Evolutionary conservation across 2,797 vertebrate genomes (phyloP).

Genomic region (Strix occidentalis): DNA sequence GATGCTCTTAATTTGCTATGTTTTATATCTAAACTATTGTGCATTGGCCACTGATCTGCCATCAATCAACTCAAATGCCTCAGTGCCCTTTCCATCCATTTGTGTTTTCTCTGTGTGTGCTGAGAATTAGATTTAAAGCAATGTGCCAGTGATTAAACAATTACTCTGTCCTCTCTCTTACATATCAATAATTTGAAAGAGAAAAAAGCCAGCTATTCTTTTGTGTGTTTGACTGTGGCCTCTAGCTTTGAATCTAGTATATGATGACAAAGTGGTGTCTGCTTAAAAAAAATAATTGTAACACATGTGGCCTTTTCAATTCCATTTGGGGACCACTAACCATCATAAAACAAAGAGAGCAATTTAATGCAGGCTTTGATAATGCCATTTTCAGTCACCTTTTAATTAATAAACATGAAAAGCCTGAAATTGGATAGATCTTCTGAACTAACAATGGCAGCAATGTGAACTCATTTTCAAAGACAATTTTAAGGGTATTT

Average conservation of each 20-base stretch:
- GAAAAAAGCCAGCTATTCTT: conserved; percentile 38
- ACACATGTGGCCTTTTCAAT: conserved; percentile 42
- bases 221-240: conserved; percentile 17
- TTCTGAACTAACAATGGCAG: conserved; percentile 43
- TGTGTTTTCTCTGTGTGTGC: conserved; percentile 43
- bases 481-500: conserved; percentile 23
- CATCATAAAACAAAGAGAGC: conserved; percentile 35
- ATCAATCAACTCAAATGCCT: conserved; percentile 68
- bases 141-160: conserved; percentile 62
- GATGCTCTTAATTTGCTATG: conserved; percentile 31
- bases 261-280: conserved; percentile 36
- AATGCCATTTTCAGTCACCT: conserved; percentile 45
- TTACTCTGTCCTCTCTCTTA: conserved; percentile 46
- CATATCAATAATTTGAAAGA: conserved; percentile 49
- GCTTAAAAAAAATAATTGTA: conserved; percentile 29
- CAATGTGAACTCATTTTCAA: conserved; percentile 15
- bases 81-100: conserved; percentile 63
- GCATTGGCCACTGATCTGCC: conserved; percentile 43
- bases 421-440: conserved; percentile 19
- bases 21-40: conserved; percentile 48
- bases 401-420: conserved; percentile 65
- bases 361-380: conserved; percentile 43
- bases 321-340: conserved; percentile 30
- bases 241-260: conserved; percentile 40
- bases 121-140: conserved; percentile 64